Percentiles rank a stretch among this genome's conserved stretches.
phyloP scores from a whole-genome alignment of 1,140 invertebrate species.

The Pentalonia nigronervosa region DNA sequence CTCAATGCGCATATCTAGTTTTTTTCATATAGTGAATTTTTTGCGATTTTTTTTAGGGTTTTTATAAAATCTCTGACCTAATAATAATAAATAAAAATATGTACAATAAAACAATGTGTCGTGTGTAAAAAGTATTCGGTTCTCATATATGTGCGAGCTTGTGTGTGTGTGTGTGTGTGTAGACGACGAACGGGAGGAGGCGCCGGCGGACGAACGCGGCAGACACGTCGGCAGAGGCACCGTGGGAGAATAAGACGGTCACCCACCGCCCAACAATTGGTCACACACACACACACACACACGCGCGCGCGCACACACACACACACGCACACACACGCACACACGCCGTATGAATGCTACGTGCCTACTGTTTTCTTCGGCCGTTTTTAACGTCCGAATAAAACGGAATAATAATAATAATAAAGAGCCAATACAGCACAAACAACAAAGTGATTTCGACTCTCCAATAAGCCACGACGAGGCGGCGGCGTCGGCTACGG shows the following conservation, averaged over 20 bases:
- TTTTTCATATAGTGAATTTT: background rate
- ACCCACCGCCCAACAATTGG: slow-evolving; percentile 57
- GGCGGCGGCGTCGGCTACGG: background rate
- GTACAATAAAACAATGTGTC: slow-evolving; percentile 35
- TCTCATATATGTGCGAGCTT: slow-evolving; percentile 17
- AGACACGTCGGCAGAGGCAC: slow-evolving; percentile 58
- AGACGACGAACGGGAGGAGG: slow-evolving; percentile 41
- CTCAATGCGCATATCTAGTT: too few species aligned
- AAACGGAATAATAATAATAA: slow-evolving; percentile 55
- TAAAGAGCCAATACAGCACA: slow-evolving; percentile 3
- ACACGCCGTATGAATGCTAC: slow-evolving; percentile 50
- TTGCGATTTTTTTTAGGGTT: background rate
- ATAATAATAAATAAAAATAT: slow-evolving; percentile 35
- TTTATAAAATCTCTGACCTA: background rate
- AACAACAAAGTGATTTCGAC: slow-evolving; percentile 27
- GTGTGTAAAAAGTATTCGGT: slow-evolving; percentile 25
- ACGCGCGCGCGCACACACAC: background rate
- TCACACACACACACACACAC: slow-evolving; percentile 52
- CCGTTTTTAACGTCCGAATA: slow-evolving; percentile 57
- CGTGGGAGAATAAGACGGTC: slow-evolving; percentile 58
- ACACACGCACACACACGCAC: slow-evolving; percentile 32
- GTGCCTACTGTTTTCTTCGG: slow-evolving; percentile 54
- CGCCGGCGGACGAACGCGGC: slow-evolving; percentile 56
- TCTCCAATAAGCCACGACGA: slow-evolving; percentile 30
- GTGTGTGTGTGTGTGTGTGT: background rate